Conservation (phyloP, 2,888 invertebrate genomes). For the Geotrupes spiniger region DNA sequence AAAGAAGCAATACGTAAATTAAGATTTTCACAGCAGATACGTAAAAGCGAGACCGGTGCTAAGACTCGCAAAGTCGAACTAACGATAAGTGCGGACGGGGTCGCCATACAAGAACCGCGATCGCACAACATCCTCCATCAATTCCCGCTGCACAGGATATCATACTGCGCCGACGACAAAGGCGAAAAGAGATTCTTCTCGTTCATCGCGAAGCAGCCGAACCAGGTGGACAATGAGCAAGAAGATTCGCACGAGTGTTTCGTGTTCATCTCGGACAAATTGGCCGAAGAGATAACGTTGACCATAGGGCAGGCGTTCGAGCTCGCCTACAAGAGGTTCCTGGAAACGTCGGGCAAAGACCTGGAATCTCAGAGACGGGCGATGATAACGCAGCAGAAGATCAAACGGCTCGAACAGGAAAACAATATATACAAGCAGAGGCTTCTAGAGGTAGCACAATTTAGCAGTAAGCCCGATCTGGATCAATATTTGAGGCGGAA, state of each 20-base stretch:
- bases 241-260: constrained; percentile 91
- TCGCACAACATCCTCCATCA: constrained; percentile 84
- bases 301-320: constrained; percentile 99
- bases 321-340: constrained; percentile 90
- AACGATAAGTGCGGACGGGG: constrained; percentile 96
- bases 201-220: constrained; percentile 81
- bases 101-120: constrained; percentile 80
- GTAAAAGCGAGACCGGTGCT: constrained; percentile 86
- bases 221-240: constrained; percentile 52
- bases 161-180: constrained; percentile 98
- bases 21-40: constrained; percentile 89
- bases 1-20: constrained; percentile 96
- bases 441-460: constrained; percentile 63
- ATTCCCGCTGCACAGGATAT: constrained; percentile 95
- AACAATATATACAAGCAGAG: constrained; percentile 80
- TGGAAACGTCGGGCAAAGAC: constrained; percentile 89
- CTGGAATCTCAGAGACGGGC: constrained; percentile 79
- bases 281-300: constrained; percentile 95
- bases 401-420: constrained; percentile 83
- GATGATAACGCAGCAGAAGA: constrained; percentile 77
- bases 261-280: constrained; percentile 95
- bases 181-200: constrained; percentile 97
- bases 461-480: constrained; percentile 53
- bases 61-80: constrained; percentile 91
- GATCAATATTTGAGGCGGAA: constrained; percentile 54